These are phyloP conservation scores for Caenorhabditis panamensis DNA, from an alignment of 2,888 invertebrate genomes.

Conservation along the genomic window DNA sequence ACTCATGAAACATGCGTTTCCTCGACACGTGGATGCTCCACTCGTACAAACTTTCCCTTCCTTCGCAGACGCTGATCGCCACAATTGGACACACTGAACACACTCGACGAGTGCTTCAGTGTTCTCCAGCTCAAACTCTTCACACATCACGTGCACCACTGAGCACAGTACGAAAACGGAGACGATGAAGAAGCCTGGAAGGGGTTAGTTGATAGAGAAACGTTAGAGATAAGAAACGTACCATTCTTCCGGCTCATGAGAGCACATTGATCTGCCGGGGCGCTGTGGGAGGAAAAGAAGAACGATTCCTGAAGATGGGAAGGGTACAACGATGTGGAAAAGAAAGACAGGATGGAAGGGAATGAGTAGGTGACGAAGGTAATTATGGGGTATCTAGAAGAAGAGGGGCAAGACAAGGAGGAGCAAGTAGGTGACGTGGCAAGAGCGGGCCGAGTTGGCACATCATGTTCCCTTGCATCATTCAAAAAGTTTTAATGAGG, in stretches of 20 bases:
- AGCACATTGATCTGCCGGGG: conserved; percentile 56
- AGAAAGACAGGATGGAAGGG: neutral
- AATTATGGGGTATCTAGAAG: conserved; percentile 30
- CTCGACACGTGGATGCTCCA: conserved; percentile 70
- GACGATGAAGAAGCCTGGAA: conserved; percentile 51
- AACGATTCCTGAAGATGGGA: conserved; percentile 22
- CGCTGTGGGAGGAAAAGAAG: conserved; percentile 7
- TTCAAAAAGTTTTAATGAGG: conserved; percentile 38
- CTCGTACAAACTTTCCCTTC: conserved; percentile 69
- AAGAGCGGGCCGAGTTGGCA: conserved; percentile 16
- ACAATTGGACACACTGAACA: conserved; percentile 72
- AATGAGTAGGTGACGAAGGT: conserved; percentile 49
- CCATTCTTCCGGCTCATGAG: conserved; percentile 62
- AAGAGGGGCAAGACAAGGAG: conserved; percentile 6
- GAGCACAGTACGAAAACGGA: conserved; percentile 35
- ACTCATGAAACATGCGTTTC: conserved; percentile 76
- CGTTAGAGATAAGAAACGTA: neutral
- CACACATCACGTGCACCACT: conserved; percentile 36
- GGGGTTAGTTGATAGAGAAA: neutral
- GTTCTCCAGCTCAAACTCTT: conserved; percentile 60
- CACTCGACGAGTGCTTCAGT: conserved; percentile 66
- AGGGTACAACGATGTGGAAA: conserved; percentile 22
- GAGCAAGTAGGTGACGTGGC: conserved; percentile 34
- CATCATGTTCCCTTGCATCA: conserved; percentile 21
- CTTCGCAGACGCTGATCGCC: conserved; percentile 67